Percentiles rank a stretch among this genome's conserved stretches.
phyloP scores from a whole-genome alignment of 2,888 invertebrate species.

The Thecophora atra region DNA sequence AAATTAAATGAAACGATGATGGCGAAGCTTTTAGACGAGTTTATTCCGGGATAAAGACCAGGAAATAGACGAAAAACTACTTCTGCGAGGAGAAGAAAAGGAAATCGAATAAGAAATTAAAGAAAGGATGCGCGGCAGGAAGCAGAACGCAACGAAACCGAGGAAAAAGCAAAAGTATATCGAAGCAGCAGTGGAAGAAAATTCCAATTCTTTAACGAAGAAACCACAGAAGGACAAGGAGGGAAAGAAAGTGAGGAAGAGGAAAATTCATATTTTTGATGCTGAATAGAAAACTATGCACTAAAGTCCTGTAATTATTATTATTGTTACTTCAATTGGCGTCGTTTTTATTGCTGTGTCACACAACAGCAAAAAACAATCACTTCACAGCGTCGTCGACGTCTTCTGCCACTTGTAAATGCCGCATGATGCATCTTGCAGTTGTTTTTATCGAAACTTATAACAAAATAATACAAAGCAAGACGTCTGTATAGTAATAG shows the following conservation, averaged over 20 bases:
- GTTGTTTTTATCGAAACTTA: constrained; percentile 22
- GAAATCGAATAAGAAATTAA: not conserved
- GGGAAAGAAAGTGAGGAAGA: not conserved
- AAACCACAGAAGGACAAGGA: not conserved
- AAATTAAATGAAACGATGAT: not conserved
- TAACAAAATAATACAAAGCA: constrained; percentile 7
- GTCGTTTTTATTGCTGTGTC: not conserved
- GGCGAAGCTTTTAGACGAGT: not conserved
- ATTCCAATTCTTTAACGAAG: no score
- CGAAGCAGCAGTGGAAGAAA: not conserved
- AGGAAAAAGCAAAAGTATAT: constrained; percentile 9
- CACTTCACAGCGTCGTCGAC: not conserved
- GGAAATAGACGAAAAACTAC: no score
- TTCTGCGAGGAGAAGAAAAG: not conserved
- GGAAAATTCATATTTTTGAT: not conserved
- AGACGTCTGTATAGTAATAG: not conserved
- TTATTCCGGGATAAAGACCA: not conserved
- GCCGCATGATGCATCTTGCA: not conserved
- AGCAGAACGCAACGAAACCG: not conserved
- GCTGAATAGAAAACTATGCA: not conserved
- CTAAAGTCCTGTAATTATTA: not conserved
- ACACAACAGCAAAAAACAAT: not conserved
- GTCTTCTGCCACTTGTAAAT: constrained; percentile 2
- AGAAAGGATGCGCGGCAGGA: not conserved
- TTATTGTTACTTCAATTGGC: no score